A percentile compares a stretch with the other conserved stretches of the same genome.
Evolutionary conservation across 2,113 vertebrate species (phyloP).

Genomic region (Chionodraco myersi): DNA sequence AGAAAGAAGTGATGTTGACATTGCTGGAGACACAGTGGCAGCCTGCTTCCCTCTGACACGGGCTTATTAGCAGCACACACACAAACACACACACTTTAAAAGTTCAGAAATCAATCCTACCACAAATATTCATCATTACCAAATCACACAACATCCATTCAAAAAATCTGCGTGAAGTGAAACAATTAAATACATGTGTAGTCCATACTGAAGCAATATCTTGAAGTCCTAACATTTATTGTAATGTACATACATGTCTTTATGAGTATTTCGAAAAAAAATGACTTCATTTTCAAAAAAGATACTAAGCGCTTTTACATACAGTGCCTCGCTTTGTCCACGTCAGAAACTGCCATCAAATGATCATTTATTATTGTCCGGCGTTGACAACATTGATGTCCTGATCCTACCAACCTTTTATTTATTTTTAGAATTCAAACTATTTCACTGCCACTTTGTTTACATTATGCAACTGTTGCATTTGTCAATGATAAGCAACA

Average conservation of each 20-base stretch:
- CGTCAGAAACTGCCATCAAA: too few species aligned
- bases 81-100: not conserved
- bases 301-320: not conserved
- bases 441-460: too few species aligned
- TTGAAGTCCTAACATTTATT: not conserved
- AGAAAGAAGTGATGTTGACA: constrained; percentile 32
- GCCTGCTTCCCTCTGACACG: not conserved
- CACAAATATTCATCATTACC: constrained; percentile 7
- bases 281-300: not conserved
- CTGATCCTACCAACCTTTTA: too few species aligned
- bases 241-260: not conserved
- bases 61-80: not conserved
- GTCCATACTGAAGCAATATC: too few species aligned
- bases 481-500: too few species aligned
- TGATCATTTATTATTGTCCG: too few species aligned
- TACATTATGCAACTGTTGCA: too few species aligned
- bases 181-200: constrained; percentile 5
- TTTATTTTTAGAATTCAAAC: too few species aligned
- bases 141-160: not conserved
- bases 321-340: too few species aligned
- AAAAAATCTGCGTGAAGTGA: not conserved
- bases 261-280: not conserved
- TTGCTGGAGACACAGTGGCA: constrained; percentile 14
- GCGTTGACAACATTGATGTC: too few species aligned
- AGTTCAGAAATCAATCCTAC: not conserved